Evolutionary conservation across 2,113 vertebrate genomes (phyloP), one percentile per base, ranked within the genome.

Genomic region (Clarias gariepinus): DNA sequence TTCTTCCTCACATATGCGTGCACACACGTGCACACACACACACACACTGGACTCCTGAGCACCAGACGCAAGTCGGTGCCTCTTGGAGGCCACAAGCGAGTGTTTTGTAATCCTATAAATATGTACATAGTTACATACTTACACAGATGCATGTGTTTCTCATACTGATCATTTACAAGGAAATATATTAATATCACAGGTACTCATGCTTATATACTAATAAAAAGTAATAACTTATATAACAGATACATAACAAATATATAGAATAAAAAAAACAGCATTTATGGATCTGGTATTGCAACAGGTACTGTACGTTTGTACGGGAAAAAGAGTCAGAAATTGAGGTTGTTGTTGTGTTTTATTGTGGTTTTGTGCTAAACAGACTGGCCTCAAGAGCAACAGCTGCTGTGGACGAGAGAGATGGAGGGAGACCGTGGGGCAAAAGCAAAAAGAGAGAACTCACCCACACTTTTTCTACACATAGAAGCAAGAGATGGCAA

Each of bases 141-240:
- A 94, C 91, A 91, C 87, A 89, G 86, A 92, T 90, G 90, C 89
- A 91, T 90, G 92, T 90, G 88, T 92, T 91, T 93, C 89, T 92
- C 92, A 88, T 91, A 93, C 92, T 89, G 88, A 91, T 94, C 88
- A 90, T 90, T 88, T 87, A 92, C 91, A 90, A 91, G 91, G 92
- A 93, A 95, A 96, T 96, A 96, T 96, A 95, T 96, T 96, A 96
- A 95, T 94, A 93, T 95, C 92, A 94, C 92, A 92, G 90, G 92
- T 92, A 92, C 90, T 93, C 94, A 93, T 93, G 94, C 92, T 92
- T 94, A 94, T 91, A 87, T 93, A 94, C 94, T 93, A 94, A 90
- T 89, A 88, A 89, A 93, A 93, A 94, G 81, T 82, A 90, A 94
- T 95, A 95, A 94, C 91, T 95, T 94, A 94, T 84, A 88, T 71